phyloP scores from a whole-genome alignment of 2,797 vertebrate species.

The Thamnophis elegans region DNA sequence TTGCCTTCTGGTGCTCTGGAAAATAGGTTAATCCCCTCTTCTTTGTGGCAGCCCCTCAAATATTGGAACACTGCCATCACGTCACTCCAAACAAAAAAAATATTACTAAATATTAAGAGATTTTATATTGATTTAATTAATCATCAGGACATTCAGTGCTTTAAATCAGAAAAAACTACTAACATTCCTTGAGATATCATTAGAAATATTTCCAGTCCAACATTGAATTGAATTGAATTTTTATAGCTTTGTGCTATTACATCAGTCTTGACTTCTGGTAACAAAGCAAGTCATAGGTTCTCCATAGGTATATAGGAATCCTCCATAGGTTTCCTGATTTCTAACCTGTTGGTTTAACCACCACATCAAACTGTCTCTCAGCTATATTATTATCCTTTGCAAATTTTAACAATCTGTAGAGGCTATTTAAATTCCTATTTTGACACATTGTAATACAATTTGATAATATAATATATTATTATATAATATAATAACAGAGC shows the following conservation, averaged over 20 bases:
- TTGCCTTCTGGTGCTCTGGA: no score
- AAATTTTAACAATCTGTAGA: neutral
- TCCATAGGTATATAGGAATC: no score
- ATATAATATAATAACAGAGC: no score
- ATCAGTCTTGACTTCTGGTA: neutral
- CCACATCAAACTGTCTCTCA: neutral
- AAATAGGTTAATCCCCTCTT: no score
- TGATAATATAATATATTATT: neutral
- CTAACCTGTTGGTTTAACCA: neutral
- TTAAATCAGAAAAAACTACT: neutral
- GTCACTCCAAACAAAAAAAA: neutral
- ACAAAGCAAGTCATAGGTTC: neutral
- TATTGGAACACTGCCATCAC: no score
- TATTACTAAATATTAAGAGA: neutral
- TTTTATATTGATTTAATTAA: neutral
- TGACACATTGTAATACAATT: neutral
- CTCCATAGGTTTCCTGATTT: neutral
- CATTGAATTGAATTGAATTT: neutral
- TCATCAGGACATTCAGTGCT: neutral
- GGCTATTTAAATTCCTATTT: neutral
- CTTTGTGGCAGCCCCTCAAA: no score
- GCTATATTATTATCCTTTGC: neutral
- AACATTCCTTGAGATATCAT: neutral
- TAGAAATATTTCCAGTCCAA: neutral
- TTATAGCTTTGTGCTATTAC: neutral